Percentiles rank a stretch among this genome's conserved stretches.
Evolutionary conservation across 2,797 vertebrate genomes (phyloP).

Genomic region (Helicolenus hilgendorfi): DNA sequence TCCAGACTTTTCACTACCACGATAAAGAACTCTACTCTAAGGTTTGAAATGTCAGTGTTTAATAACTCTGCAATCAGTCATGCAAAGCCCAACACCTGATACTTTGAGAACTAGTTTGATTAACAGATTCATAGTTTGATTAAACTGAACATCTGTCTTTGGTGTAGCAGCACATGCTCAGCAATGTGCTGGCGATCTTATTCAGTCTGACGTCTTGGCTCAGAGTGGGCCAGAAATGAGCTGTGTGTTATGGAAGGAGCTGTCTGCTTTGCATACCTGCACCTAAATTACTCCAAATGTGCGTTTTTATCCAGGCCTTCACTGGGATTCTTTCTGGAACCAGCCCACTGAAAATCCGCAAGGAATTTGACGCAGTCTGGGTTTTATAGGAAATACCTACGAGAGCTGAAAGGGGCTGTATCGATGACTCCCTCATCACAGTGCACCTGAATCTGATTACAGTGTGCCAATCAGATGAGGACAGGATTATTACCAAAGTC

Average conservation of each 20-base stretch:
- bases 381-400: slow-evolving; percentile 68
- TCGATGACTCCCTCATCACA: slow-evolving; percentile 47
- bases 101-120: slow-evolving; percentile 30
- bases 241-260: slow-evolving; percentile 37
- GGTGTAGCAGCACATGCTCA: slow-evolving; percentile 36
- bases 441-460: slow-evolving; percentile 69
- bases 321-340: slow-evolving; percentile 46
- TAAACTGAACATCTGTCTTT: slow-evolving; percentile 60
- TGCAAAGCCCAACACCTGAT: slow-evolving; percentile 34
- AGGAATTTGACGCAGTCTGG: slow-evolving; percentile 61
- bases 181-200: slow-evolving; percentile 44
- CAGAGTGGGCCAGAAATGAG: slow-evolving; percentile 19
- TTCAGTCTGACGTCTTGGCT: slow-evolving; percentile 43
- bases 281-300: slow-evolving; percentile 44
- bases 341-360: slow-evolving; percentile 43
- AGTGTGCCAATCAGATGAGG: slow-evolving; percentile 31
- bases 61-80: slow-evolving; percentile 61
- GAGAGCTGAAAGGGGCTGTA: slow-evolving; percentile 40
- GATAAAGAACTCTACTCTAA: slow-evolving; percentile 45
- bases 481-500: slow-evolving; percentile 48
- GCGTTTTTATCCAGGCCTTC: slow-evolving; percentile 49
- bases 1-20: slow-evolving; percentile 31
- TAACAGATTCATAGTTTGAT: slow-evolving; percentile 47
- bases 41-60: slow-evolving; percentile 43
- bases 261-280: slow-evolving; percentile 54